A percentile compares a stretch with the other conserved stretches of the same genome.
Evolutionary conservation across 2,797 vertebrate species (phyloP).

Genomic region (Microctenopoma stevenorrisi): DNA sequence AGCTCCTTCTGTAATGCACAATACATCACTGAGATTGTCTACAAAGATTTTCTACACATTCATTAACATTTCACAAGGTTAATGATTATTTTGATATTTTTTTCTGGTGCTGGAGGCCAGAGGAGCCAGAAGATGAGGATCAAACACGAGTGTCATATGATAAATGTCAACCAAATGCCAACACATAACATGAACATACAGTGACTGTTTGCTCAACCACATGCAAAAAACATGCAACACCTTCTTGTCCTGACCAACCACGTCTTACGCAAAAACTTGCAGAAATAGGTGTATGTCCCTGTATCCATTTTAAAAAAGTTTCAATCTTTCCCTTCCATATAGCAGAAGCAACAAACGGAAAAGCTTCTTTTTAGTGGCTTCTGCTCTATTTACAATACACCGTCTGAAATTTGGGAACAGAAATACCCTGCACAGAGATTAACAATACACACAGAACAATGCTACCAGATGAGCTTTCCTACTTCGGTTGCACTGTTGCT

Average conservation of each 20-base stretch:
- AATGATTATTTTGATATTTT: conserved; percentile 33
- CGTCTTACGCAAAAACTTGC: conserved; percentile 11
- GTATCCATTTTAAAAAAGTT: conserved; percentile 17
- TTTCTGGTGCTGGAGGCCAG: conserved; percentile 3
- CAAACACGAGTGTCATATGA: conserved; percentile 43
- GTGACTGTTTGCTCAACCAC: conserved; percentile 48
- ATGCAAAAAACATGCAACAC: conserved; percentile 24
- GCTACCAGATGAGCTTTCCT: conserved; percentile 47
- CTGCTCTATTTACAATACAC: conserved; percentile 54
- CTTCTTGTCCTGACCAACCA: neutral
- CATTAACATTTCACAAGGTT: conserved; percentile 33
- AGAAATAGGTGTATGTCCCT: conserved; percentile 16
- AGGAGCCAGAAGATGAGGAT: conserved; percentile 29
- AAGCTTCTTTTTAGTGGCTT: conserved; percentile 46
- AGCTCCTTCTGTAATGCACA: neutral
- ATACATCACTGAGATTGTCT: conserved; percentile 13
- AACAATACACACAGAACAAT: conserved; percentile 68
- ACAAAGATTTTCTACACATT: conserved; percentile 17
- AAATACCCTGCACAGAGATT: conserved; percentile 55
- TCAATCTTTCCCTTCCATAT: conserved; percentile 31
- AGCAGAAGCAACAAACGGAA: conserved; percentile 40
- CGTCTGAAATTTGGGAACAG: conserved; percentile 40
- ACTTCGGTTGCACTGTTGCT: conserved; percentile 58
- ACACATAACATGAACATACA: conserved; percentile 17
- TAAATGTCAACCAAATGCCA: conserved; percentile 67